Evolutionary conservation across 2,113 vertebrate species (phyloP).

Genomic region (Cryptomyrus ogoouensis): DNA sequence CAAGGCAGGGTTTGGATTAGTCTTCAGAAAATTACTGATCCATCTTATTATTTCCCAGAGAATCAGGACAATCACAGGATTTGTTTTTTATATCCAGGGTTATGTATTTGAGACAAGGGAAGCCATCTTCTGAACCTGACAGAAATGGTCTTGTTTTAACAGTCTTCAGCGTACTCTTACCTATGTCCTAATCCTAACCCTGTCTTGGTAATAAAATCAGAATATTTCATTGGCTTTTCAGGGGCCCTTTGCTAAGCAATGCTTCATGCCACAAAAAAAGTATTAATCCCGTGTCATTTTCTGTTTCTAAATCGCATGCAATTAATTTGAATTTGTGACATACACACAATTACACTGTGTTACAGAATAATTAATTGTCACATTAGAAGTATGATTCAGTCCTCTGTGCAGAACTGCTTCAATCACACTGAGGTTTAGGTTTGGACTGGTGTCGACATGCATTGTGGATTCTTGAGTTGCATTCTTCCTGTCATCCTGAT

Average conservation of each 20-base stretch:
- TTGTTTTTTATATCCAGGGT: neutral
- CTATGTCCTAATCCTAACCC: neutral
- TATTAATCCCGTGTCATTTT: neutral
- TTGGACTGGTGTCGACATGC: neutral
- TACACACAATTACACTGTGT: neutral
- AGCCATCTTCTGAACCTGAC: neutral
- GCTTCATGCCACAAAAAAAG: neutral
- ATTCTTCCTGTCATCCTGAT: neutral
- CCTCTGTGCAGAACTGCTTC: neutral
- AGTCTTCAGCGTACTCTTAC: neutral
- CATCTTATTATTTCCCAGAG: neutral
- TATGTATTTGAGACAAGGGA: neutral
- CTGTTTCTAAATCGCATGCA: neutral
- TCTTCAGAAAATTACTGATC: neutral
- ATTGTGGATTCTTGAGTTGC: neutral
- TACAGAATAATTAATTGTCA: neutral
- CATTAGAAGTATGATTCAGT: neutral
- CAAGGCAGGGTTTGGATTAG: neutral
- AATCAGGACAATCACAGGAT: neutral
- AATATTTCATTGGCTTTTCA: neutral
- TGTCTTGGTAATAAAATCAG: neutral
- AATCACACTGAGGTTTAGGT: neutral
- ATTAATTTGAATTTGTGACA: neutral
- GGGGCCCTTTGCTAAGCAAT: neutral
- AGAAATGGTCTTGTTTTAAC: neutral